A percentile compares a stretch with the other conserved stretches of the same genome.
Evolutionary conservation across 2,797 vertebrate species (phyloP).

Genomic region (Chaetodon trifasciatus): DNA sequence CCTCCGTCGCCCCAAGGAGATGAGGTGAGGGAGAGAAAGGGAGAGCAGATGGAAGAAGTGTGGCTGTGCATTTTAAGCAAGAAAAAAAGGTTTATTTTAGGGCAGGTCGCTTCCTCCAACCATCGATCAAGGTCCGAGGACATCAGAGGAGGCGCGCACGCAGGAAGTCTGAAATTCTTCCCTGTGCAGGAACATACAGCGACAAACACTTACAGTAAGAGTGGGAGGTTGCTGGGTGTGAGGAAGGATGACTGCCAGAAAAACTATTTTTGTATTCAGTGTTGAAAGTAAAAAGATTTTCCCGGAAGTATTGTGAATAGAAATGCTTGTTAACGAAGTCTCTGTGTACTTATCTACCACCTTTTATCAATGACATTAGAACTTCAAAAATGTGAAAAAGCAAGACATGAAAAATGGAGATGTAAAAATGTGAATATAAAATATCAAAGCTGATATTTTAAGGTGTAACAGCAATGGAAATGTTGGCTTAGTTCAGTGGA

Average conservation of each 20-base stretch:
- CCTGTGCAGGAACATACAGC: constrained; percentile 40
- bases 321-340: background rate
- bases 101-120: constrained; percentile 63
- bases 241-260: background rate
- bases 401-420: background rate
- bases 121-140: constrained; percentile 72
- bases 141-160: constrained; percentile 60
- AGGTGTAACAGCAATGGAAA: background rate
- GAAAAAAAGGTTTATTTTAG: constrained; percentile 65
- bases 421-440: background rate
- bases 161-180: constrained; percentile 64
- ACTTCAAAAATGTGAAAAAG: background rate
- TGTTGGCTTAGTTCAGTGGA: background rate
- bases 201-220: constrained; percentile 45
- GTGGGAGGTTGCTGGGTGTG: constrained; percentile 36
- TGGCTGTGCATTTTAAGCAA: constrained; percentile 77
- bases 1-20: constrained; percentile 54
- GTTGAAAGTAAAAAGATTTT: background rate
- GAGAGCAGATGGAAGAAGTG: constrained; percentile 67
- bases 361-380: background rate
- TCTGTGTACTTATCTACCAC: background rate
- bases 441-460: background rate
- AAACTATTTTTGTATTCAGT: background rate
- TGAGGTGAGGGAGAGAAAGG: constrained; percentile 46
- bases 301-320: background rate